Percentiles rank a stretch among this genome's conserved stretches.
These are phyloP conservation scores for Lasioglossum villosulum DNA, from an alignment of 2,888 invertebrate species.

Conservation along the genomic window DNA sequence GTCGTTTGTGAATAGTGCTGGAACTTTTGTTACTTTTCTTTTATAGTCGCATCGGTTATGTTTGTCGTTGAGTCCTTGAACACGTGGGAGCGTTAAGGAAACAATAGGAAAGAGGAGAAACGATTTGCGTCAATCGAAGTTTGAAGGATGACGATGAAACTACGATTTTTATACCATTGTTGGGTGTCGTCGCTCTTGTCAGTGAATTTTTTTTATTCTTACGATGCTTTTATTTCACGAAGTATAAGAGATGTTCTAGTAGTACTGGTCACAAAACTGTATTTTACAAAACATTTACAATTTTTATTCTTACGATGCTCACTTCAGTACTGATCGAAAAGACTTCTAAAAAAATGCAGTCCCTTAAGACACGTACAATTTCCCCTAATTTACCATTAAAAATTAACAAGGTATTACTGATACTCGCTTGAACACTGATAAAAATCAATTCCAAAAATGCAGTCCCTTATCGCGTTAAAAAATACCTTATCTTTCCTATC, in stretches of 20 bases:
- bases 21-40: neutral
- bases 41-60: neutral
- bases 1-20: neutral
- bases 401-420: neutral
- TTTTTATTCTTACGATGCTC: neutral
- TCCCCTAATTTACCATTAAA: neutral
- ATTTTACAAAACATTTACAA: neutral
- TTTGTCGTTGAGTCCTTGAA: neutral
- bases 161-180: neutral
- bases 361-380: neutral
- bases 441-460: neutral
- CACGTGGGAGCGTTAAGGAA: neutral
- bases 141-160: slow-evolving; percentile 18
- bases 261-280: neutral
- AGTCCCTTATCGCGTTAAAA: neutral
- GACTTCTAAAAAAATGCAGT: neutral
- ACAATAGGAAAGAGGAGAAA: slow-evolving; percentile 7
- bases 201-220: neutral
- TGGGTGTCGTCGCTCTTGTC: neutral
- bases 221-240: neutral
- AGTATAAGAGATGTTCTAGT: neutral
- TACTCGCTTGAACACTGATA: neutral
- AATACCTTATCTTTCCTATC: neutral
- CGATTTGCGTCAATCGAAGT: slow-evolving; percentile 9
- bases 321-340: neutral